Base-by-base conservation (phyloP, 1,140 invertebrate species). In the Hyles euphorbiae region DNA sequence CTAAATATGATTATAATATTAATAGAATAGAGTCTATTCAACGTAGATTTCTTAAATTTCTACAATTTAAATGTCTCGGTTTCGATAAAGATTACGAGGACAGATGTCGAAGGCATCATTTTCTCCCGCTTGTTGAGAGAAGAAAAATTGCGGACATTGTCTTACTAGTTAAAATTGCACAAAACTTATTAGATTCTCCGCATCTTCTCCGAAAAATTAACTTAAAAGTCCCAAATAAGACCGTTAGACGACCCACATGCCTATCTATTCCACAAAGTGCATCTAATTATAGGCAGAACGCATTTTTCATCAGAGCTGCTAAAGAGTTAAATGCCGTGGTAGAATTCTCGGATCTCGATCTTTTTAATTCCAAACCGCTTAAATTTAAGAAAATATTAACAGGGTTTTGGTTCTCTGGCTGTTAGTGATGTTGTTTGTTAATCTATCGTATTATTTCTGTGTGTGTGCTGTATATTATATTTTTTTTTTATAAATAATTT, bases 71-170 rank as follows among this genome's bases (percentile, higher is more conserved):
- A 11, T 55, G 9, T 7, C 46, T 49, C 5, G 33, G 6, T 46
- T 32, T 45, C 40, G 63, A 65, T 46, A 32, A 32, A 32, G 53
- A 34, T 7, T 65, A 65, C 11, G 50, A 60, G 44, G 33, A 49
- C 34, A 65, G 40, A 22, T 60, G 55, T 50, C 34, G 34, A 5
- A 56, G 57, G 22, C 53, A 64, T 53, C 57, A 64, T 53, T 47
- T 64, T 40, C 34, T 64, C 53, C 62, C 58, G 10, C 43, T 65
- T n/a, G 9, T 45, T 3, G 12, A 51, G 50, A 60, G 63, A 45
- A 56, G 58, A 49, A 48, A 52, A 47, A 65, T 61, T 32, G 47
- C 51, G 10, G 55, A 61, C 46, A 44, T 58, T n/a, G 44, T 49
- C 9, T 48, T 47, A 7, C 9, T 59, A 47, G 6, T 12, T 53